Evolutionary conservation across 2,797 vertebrate genomes (phyloP), one percentile per base, ranked within the genome.

Genomic region (Alca torda): DNA sequence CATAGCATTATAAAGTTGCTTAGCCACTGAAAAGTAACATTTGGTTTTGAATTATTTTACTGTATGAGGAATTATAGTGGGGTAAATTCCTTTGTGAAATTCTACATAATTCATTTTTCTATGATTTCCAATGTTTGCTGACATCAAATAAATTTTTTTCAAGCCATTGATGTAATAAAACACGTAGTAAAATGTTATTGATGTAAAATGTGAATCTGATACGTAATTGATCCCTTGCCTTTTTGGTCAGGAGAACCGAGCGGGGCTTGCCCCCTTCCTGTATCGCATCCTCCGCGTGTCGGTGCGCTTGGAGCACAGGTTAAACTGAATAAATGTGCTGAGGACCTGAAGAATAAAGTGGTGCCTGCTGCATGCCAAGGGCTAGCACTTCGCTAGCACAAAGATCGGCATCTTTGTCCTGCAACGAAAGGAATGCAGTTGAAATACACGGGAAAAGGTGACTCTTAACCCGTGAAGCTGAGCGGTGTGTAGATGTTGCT

Each of bases 51-150:
- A 85, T 96, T 97, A 95, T 95, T 97, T 98, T 97, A 97, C 96
- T 97, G 96, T 98, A 97, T 89, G 80, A 98, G 92, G 93, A 97
- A 96, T 90, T 97, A 84, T 97, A 98, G 98, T 98, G 97, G 96
- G 98, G 96, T 96, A 96, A 94, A 96, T 97, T 97, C 96, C 97
- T 98, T 98, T 98, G 98, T 98, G 97, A 98, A 98, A 97, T 97
- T 97, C 97, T 98, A 94, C 97, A 98, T 96, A 97, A 97, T 98
- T 98, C 97, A 97, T 98, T 98, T 98, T 98, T 98, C 98, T 98
- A 98, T 98, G 87, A 97, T 98, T 98, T 98, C 97, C 97, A 97
- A 96, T 98, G 97, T 98, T 98, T 98, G 98, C 98, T 97, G 98
- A 98, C 95, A 95, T 98, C 92, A 97, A 98, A 98, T 98, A 98